Conservation (phyloP, 2,113 vertebrate genomes). For the Phylloscopus trochilus region DNA sequence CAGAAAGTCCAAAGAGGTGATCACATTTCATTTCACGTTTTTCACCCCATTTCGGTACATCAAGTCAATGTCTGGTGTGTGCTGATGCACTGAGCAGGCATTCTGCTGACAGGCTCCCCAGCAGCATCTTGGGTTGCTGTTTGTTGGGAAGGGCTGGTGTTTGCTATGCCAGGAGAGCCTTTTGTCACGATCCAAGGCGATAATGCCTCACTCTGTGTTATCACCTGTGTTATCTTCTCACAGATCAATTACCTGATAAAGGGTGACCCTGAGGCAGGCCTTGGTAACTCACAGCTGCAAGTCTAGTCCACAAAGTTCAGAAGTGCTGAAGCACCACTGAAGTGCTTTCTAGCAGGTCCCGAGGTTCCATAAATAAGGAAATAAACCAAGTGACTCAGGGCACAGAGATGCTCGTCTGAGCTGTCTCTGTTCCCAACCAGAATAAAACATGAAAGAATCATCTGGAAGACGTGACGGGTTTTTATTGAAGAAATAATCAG, state of each 20-base stretch:
- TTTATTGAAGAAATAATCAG: constrained; percentile 54
- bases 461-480: neutral
- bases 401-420: neutral
- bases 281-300: neutral
- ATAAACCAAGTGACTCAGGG: neutral
- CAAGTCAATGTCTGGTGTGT: neutral
- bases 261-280: neutral
- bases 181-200: neutral
- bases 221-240: neutral
- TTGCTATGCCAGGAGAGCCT: neutral
- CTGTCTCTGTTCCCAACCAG: neutral
- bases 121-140: neutral
- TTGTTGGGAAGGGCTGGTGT: neutral
- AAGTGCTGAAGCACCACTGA: neutral
- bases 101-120: neutral
- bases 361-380: constrained; percentile 22
- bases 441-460: constrained; percentile 37
- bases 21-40: neutral
- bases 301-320: neutral
- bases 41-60: neutral
- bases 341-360: neutral
- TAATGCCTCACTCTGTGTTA: neutral
- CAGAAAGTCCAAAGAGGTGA: neutral
- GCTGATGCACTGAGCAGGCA: neutral
- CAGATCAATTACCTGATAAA: constrained; percentile 26